Evolutionary conservation across 2,797 vertebrate genomes (phyloP), one percentile per base, ranked within the genome.

Genomic region (Sorex maritimensis): DNA sequence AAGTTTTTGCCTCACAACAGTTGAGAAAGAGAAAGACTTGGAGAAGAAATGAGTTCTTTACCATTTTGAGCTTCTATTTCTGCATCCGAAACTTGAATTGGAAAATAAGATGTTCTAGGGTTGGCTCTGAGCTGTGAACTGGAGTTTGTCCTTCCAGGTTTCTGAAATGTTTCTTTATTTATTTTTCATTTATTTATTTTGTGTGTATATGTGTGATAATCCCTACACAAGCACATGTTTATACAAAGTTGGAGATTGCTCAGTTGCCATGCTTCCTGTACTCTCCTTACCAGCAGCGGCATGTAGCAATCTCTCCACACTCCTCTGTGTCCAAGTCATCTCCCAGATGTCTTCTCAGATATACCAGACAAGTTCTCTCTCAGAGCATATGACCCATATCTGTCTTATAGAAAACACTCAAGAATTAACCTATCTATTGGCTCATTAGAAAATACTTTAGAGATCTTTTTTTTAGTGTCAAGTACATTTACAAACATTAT

Each of bases 391-490:
- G 11, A 10, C 2, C 49, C 15, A 81, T 12, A 38, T 85, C 5
- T 67, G 12, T 52, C 6, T 4, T 46, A 5, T 11, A 78, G 12
- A 88, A 90, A 93, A 68, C 15, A 89, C 2, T 75, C 13, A 68
- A 72, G 28, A 49, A 86, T 49, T 88, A 85, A 81, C 34, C 19
- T 34, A 93, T 78, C 3, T 61, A 78, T 58, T 88, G 83, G 80
- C 30, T 96, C 73, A 81, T 81, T 83, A 38, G 88, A 38, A 10
- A 86, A 93, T 86, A 86, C 44, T 14, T 74, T 91, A 26, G 19
- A 82, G 67, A 93, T 41, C 46, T 77, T 79, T 79, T 26, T 86
- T 81, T 94, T 92, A 68, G n/a, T 86, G 82, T 12, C 55, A 91
- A 77, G 21, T 49, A 85, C 75, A 91, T 71, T 78, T 89, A 87